Percentiles rank a stretch among this genome's conserved stretches.
These are phyloP conservation scores for Netelia virgata DNA, from an alignment of 2,888 invertebrate genomes.

Conservation along the genomic window DNA sequence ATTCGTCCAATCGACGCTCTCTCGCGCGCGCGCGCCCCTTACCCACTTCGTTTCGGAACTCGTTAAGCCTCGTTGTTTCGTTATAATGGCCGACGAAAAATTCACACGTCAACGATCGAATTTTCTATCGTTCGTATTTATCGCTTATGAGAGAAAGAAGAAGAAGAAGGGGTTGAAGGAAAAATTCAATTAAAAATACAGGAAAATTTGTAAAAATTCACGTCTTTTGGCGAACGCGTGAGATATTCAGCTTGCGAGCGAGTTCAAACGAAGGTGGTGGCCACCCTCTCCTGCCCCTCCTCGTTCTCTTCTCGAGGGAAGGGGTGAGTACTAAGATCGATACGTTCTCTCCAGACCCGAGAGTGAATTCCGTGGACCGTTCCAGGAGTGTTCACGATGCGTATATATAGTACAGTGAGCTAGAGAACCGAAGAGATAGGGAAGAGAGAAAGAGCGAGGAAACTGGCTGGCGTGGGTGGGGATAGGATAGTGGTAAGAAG, in stretches of 20 bases:
- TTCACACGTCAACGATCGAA: slow-evolving; percentile 12
- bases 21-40: not conserved
- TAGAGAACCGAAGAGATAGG: slow-evolving; percentile 12
- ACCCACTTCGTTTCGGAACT: slow-evolving; percentile 53
- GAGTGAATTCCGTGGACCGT: slow-evolving; percentile 34
- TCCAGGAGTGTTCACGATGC: slow-evolving; percentile 59
- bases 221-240: no score
- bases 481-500: slow-evolving; percentile 12
- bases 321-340: slow-evolving; percentile 51
- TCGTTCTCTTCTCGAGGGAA: slow-evolving; percentile 19
- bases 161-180: no score
- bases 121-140: no score
- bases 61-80: slow-evolving; percentile 82
- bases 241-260: not conserved
- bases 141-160: no score
- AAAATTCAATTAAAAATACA: no score
- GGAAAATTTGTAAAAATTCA: no score
- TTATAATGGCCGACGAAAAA: slow-evolving; percentile 76
- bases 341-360: slow-evolving; percentile 41
- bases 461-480: slow-evolving; percentile 65
- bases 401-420: slow-evolving; percentile 5
- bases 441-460: slow-evolving; percentile 65
- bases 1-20: slow-evolving; percentile 79
- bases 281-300: slow-evolving; percentile 55
- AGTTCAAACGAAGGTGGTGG: slow-evolving; percentile 65